Base-by-base conservation (phyloP, 2,888 invertebrate species). In the Caenorhabditis becei region DNA sequence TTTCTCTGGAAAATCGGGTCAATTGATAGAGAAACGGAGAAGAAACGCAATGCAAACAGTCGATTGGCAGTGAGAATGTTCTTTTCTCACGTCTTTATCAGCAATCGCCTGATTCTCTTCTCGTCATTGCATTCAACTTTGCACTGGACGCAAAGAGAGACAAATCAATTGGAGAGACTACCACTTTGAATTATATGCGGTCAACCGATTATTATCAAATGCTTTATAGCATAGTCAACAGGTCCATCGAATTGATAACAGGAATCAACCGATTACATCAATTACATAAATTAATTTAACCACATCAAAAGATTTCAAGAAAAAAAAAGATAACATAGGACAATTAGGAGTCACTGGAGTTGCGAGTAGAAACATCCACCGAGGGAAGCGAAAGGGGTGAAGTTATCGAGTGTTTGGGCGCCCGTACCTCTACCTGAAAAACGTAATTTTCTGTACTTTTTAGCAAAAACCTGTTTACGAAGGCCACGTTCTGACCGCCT, bases 341-440 rank as follows among this genome's bases (percentile, higher is more conserved):
- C 51, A 32, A 54, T 51, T 20, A 35, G 28, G 56, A 47, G 49
- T 61, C 75, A 66, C 32, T 66, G 75, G 74, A 65, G 59, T 77
- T 74, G 65, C 63, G 74, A 66, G 65, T 74, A 66, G 74, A 74
- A 74, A 74, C 69, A 71, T 78, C 70, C 78, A 78, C 63, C 59
- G 59, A 67, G 62, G 61, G 66, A 77, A 67, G 61, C 66, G 66
- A 66, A 74, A 74, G 66, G 74, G 74, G 58, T 74, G 74, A 74
- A 74, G 74, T 49, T 70, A 77, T 77, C 77, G 71, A 77, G 75
- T 70, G 70, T 56, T 61, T 77, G 75, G 65, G 65, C 65, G 72
- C 80, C 80, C 75, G 80, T 80, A 56, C 75, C 80, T 80, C 74
- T 77, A 75, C 75, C 80, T 80, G 71, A 28, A 80, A 67, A 41